phyloP scores from a whole-genome alignment of 2,888 invertebrate genomes.

The Lepidonotus clava region DNA sequence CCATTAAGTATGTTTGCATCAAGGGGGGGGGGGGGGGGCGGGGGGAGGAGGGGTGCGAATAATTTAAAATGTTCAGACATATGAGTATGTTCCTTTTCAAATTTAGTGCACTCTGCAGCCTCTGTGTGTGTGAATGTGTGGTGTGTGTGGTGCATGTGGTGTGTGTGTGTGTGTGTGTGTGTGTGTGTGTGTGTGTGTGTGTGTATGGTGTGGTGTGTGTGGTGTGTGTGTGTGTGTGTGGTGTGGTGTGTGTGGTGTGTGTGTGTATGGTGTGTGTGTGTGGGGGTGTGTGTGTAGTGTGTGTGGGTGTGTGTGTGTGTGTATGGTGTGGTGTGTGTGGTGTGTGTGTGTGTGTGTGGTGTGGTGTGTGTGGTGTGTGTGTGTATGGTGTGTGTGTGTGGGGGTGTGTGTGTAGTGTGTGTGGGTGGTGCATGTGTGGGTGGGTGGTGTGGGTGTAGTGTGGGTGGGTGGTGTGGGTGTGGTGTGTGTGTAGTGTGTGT shows the following conservation, averaged over 20 bases:
- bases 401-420: background rate
- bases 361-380: background rate
- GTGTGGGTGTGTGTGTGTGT: background rate
- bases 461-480: background rate
- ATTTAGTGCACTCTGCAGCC: too few species aligned
- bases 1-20: too few species aligned
- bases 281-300: background rate
- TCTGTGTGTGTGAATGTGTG: too few species aligned
- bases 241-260: background rate
- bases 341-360: background rate
- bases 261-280: background rate
- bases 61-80: too few species aligned
- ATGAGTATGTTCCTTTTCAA: too few species aligned
- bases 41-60: too few species aligned
- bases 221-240: background rate
- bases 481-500: background rate
- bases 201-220: background rate
- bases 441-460: background rate
- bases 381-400: background rate
- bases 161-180: background rate
- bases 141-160: background rate
- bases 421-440: background rate
- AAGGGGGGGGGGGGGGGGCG: too few species aligned
- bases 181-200: background rate
- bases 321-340: background rate